Conservation (phyloP, 2,113 vertebrate genomes). For the Narcine bancroftii region DNA sequence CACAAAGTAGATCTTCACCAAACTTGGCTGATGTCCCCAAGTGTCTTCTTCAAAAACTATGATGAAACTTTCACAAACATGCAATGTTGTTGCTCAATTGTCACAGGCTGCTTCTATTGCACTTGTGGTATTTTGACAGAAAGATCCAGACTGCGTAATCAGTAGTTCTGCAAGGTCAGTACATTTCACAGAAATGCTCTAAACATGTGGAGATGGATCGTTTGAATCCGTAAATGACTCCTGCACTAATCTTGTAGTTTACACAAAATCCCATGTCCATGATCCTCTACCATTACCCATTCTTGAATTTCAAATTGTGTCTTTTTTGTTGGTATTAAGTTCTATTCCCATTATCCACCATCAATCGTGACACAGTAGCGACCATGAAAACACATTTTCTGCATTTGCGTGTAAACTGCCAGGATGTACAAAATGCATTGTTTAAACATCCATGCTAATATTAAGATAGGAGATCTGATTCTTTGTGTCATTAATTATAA, state of each 20-base stretch:
- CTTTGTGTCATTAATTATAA: neutral
- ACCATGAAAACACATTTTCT: neutral
- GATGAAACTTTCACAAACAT: neutral
- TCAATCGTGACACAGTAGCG: neutral
- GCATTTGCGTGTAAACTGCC: neutral
- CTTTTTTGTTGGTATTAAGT: neutral
- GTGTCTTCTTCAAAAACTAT: neutral
- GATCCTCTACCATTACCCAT: neutral
- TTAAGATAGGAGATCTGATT: neutral
- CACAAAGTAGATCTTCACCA: neutral
- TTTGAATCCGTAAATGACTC: neutral
- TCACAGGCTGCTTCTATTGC: neutral
- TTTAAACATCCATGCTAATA: neutral
- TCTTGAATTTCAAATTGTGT: neutral
- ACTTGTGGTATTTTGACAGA: neutral
- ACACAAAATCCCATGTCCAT: neutral
- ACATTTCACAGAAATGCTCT: neutral
- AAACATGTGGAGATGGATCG: neutral
- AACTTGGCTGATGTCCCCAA: neutral
- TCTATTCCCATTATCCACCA: neutral
- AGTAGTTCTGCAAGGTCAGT: neutral
- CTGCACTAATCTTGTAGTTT: neutral
- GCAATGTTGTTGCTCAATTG: neutral
- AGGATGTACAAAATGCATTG: neutral
- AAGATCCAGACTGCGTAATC: neutral